Evolutionary conservation across 2,113 vertebrate genomes (phyloP).

Genomic region (Mobula hypostoma): DNA sequence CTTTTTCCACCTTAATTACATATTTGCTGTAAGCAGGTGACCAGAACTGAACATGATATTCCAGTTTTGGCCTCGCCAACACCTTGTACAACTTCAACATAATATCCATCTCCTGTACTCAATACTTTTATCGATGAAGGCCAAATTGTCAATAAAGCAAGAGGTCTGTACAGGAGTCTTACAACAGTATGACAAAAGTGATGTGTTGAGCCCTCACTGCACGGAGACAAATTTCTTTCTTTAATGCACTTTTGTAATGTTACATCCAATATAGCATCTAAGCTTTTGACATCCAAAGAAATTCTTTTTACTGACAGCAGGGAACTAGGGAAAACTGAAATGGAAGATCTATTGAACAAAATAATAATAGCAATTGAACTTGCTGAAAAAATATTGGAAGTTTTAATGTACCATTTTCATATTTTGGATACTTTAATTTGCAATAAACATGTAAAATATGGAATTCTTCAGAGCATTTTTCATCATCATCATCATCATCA

Average conservation of each 20-base stretch:
- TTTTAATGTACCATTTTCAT: not conserved
- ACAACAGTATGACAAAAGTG: too few species aligned
- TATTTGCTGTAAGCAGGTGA: too few species aligned
- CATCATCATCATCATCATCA: too few species aligned
- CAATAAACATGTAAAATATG: not conserved
- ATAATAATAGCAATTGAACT: not conserved
- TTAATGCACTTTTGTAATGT: not conserved
- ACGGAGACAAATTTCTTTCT: not conserved
- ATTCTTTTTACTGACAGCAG: not conserved
- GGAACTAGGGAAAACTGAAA: not conserved
- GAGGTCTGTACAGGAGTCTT: too few species aligned
- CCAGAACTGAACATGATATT: too few species aligned
- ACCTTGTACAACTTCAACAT: too few species aligned
- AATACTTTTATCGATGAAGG: too few species aligned
- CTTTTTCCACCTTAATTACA: too few species aligned
- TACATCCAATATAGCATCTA: not conserved
- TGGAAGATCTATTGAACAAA: not conserved
- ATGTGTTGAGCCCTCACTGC: too few species aligned
- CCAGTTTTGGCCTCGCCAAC: too few species aligned
- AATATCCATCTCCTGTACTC: too few species aligned
- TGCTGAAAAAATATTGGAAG: not conserved
- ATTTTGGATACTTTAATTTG: not conserved
- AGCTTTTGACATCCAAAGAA: not conserved
- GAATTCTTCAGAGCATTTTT: not conserved
- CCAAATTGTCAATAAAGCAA: too few species aligned